A percentile compares a stretch with the other conserved stretches of the same genome.
phyloP scores from a whole-genome alignment of 2,888 invertebrate genomes.

The Eristalis intricaria region DNA sequence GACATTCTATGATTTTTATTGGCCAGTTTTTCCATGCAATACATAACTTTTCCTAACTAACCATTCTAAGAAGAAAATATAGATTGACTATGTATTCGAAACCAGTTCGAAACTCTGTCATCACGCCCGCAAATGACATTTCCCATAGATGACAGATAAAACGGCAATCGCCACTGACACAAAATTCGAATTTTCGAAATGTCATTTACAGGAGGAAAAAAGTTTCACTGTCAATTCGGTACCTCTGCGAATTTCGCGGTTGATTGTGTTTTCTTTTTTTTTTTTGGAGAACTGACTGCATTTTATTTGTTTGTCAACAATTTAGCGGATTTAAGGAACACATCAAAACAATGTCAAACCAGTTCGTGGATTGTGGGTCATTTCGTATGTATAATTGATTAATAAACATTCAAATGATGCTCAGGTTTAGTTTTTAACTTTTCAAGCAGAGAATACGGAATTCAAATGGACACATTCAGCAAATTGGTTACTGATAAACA shows the following conservation, averaged over 20 bases:
- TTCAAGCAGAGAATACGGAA: constrained; percentile 39
- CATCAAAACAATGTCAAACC: constrained; percentile 38
- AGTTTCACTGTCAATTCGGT: neutral
- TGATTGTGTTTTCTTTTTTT: neutral
- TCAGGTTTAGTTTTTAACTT: neutral
- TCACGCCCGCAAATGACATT: no score
- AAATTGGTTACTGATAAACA: constrained; percentile 59
- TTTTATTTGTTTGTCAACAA: constrained; percentile 40
- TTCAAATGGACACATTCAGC: constrained; percentile 65
- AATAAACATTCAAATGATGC: neutral
- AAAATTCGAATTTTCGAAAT: constrained; percentile 24
- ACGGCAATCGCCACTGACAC: neutral
- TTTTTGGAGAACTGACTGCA: neutral
- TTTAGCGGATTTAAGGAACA: neutral
- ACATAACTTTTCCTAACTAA: no score
- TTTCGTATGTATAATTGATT: constrained; percentile 24
- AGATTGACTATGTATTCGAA: no score
- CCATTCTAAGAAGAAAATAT: no score
- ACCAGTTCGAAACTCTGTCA: no score
- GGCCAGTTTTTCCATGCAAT: no score
- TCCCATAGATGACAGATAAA: no score
- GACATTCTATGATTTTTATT: no score
- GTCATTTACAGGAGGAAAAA: neutral
- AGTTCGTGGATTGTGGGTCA: constrained; percentile 47
- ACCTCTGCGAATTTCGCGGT: neutral